These are phyloP conservation scores for Bradypodion pumilum DNA, from an alignment of 2,797 vertebrate species.

Conservation along the genomic window DNA sequence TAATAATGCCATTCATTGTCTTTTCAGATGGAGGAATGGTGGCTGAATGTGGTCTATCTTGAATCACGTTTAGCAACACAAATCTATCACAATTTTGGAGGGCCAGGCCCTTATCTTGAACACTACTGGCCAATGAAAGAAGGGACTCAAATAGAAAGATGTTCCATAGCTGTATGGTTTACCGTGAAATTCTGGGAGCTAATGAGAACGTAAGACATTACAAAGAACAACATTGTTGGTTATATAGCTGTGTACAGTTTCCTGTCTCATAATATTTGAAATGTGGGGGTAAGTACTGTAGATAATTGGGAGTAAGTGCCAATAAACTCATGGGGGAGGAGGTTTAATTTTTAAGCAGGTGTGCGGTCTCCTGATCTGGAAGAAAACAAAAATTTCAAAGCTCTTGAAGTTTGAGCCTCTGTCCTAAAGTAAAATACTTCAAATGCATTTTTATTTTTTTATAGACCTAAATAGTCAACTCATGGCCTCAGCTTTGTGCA, in stretches of 20 bases:
- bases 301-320: background rate
- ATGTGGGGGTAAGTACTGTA: no score
- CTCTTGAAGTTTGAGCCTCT: background rate
- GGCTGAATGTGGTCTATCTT: slow-evolving; percentile 90
- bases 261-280: background rate
- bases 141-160: slow-evolving; percentile 86
- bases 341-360: background rate
- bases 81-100: slow-evolving; percentile 89
- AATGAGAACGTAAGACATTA: slow-evolving; percentile 83
- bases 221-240: background rate
- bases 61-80: slow-evolving; percentile 89
- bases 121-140: slow-evolving; percentile 89
- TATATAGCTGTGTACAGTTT: background rate
- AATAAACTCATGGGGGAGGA: background rate
- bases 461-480: background rate
- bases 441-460: background rate
- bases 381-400: background rate
- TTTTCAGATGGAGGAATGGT: slow-evolving; percentile 95
- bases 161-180: slow-evolving; percentile 83
- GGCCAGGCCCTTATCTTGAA: slow-evolving; percentile 84
- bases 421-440: background rate
- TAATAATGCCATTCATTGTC: slow-evolving; percentile 46
- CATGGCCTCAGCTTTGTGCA: background rate
- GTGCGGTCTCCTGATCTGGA: background rate
- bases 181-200: slow-evolving; percentile 91